Conservation (phyloP, 1,140 invertebrate species). For the Chironomus striatipennis region DNA sequence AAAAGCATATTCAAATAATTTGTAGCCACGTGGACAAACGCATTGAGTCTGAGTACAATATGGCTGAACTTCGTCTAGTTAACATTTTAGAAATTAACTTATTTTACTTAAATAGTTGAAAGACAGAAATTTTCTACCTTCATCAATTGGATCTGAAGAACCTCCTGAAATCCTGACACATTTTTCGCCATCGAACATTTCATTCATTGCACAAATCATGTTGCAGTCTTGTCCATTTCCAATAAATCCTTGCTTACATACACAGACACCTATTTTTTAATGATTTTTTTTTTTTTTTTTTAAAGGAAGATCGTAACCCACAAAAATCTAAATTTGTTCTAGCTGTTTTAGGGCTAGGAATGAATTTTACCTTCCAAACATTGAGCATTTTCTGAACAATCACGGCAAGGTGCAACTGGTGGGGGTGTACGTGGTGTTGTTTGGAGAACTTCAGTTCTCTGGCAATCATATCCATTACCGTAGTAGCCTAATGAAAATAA, state of each 20-base stretch:
- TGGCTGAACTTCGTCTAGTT: slow-evolving; percentile 20
- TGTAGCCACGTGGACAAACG: slow-evolving; percentile 22
- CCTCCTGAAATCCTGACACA: slow-evolving; percentile 32
- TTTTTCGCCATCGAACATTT: slow-evolving; percentile 36
- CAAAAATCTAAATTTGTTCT: no score
- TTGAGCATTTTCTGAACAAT: slow-evolving; percentile 46
- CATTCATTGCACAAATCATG: slow-evolving; percentile 38
- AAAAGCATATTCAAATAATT: slow-evolving; percentile 24
- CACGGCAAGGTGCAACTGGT: slow-evolving; percentile 37
- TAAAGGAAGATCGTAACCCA: no score
- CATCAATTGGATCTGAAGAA: slow-evolving; percentile 30
- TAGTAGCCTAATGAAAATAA: slow-evolving; percentile 40
- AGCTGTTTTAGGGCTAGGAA: no score
- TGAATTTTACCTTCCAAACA: slow-evolving; percentile 47
- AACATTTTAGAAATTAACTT: no score
- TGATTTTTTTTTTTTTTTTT: no score
- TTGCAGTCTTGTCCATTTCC: slow-evolving; percentile 65
- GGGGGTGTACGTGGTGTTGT: background rate
- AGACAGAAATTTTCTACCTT: no score
- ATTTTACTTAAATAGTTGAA: no score
- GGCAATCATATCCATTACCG: slow-evolving; percentile 44
- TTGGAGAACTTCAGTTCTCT: slow-evolving; percentile 26
- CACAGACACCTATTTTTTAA: slow-evolving; percentile 34
- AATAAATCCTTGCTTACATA: slow-evolving; percentile 64
- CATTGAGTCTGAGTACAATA: slow-evolving; percentile 12